Base-by-base conservation (phyloP, 2,113 vertebrate genomes). In the Rhagologus leucostigma region DNA sequence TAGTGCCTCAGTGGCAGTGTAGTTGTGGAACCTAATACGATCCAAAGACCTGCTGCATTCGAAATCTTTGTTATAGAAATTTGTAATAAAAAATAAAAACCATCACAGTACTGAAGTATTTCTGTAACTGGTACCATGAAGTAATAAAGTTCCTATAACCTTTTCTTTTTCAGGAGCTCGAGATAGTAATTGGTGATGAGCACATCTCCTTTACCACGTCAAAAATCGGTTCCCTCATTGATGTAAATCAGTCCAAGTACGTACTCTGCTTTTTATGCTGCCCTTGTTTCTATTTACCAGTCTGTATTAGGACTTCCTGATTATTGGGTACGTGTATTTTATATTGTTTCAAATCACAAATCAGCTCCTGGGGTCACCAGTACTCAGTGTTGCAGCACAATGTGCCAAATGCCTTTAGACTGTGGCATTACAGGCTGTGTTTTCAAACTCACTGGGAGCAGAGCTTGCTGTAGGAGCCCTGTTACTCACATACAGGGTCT, bases 151-250 rank as follows among this genome's bases (percentile, higher is more conserved):
- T 78, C 12, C 21, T 78, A 0, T 44, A 42, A 39, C 27, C 7
- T 70, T 70, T 81, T 42, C 1, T 52, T 91, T 97, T 97, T 75
- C 82, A 99, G 99, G 99, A 99, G 90, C 98, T 99, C 78, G 99
- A 99, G 97, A 99, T 99, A 18, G 99, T 99, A 84, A 99, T 99
- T 4, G 99, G 99, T n/a, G 99, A 99, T 3, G 99, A 99, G 87
- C 99, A 99, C 95, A 99, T 99, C 97, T 99, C 99, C 89, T 99
- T 99, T 89, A 99, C 99, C 69, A 99, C 99, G 3, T 99, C 99
- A 94, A 99, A 99, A 98, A 99, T 99, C 4, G 99, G 99, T 91
- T 99, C 99, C 20, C 98, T 99, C 96, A 99, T 99, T 82, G 99
- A 99, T 37, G 99, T 99, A 83, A 99, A 99, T 97, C 99, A 99